phyloP scores from a whole-genome alignment of 2,888 invertebrate genomes.

The Antheraea yamamai region DNA sequence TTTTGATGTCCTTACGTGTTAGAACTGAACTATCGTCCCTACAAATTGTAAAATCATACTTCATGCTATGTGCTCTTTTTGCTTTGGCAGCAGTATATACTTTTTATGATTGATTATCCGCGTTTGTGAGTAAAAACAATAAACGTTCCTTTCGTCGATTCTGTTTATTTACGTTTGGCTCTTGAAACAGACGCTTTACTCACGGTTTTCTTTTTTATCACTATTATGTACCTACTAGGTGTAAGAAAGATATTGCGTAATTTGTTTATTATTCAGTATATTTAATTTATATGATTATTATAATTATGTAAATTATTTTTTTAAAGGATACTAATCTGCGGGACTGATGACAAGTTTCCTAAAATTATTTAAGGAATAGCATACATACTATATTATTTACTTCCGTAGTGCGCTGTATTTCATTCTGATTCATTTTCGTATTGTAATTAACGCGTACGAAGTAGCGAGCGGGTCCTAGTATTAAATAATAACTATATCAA shows the following conservation, averaged over 20 bases:
- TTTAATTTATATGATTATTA: too few relatives aligned
- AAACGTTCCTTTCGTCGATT: not conserved
- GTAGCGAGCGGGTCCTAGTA: not conserved
- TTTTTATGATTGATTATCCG: not conserved
- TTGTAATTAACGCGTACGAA: too few relatives aligned
- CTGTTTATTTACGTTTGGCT: not conserved
- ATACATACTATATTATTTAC: too few relatives aligned
- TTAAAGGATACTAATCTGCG: too few relatives aligned
- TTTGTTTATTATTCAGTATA: not conserved
- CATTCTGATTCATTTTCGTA: too few relatives aligned
- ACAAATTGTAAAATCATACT: not conserved
- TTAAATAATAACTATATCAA: not conserved
- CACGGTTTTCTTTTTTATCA: not conserved
- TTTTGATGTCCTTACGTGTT: not conserved
- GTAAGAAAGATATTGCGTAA: not conserved
- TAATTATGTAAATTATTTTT: too few relatives aligned
- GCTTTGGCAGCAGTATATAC: not conserved
- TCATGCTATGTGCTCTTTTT: not conserved
- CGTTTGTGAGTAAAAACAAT: not conserved
- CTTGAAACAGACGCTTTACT: not conserved
- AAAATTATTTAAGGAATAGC: too few relatives aligned
- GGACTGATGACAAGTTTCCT: too few relatives aligned
- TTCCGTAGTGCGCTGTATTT: too few relatives aligned
- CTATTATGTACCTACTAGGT: not conserved
- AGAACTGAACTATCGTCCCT: not conserved